These are phyloP conservation scores for Palythoa grandiflora DNA, from an alignment of 92 coral and sea anemone species.

Conservation along the genomic window DNA sequence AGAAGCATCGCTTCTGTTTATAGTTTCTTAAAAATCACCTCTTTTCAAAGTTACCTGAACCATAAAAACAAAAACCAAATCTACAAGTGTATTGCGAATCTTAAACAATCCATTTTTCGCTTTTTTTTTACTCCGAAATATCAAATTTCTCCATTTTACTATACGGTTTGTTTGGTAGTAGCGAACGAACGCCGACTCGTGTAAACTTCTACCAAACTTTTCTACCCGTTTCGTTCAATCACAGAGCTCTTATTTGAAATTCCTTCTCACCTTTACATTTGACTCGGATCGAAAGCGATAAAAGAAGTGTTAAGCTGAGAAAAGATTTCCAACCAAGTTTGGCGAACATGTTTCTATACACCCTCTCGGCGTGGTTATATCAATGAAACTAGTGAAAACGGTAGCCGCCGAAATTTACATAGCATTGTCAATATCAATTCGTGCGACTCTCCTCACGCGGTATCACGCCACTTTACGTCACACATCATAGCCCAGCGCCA, in stretches of 20 bases:
- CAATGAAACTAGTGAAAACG: constrained; percentile 36
- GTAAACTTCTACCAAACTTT: neutral
- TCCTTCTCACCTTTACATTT: constrained; percentile 20
- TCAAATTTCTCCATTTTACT: constrained; percentile 2
- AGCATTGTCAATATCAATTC: neutral
- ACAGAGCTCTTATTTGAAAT: neutral
- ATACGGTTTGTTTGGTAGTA: neutral
- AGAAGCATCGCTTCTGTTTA: constrained; percentile 18
- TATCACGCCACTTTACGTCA: constrained; percentile 49
- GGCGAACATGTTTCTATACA: constrained; percentile 8
- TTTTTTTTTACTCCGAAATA: neutral
- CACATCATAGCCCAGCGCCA: neutral
- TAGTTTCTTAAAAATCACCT: neutral
- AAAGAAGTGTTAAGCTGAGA: neutral
- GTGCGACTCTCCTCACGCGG: neutral
- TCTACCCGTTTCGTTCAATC: neutral
- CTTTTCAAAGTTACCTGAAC: neutral
- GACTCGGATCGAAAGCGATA: neutral
- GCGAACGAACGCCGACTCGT: constrained; percentile 7
- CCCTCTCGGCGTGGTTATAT: constrained; percentile 38
- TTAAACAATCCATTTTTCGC: neutral
- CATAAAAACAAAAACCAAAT: neutral
- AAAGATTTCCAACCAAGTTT: constrained; percentile 15
- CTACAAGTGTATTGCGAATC: neutral
- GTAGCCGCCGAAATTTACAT: constrained; percentile 36